These are phyloP conservation scores for Caretta caretta DNA, from an alignment of 2,113 vertebrate genomes.

Conservation along the genomic window DNA sequence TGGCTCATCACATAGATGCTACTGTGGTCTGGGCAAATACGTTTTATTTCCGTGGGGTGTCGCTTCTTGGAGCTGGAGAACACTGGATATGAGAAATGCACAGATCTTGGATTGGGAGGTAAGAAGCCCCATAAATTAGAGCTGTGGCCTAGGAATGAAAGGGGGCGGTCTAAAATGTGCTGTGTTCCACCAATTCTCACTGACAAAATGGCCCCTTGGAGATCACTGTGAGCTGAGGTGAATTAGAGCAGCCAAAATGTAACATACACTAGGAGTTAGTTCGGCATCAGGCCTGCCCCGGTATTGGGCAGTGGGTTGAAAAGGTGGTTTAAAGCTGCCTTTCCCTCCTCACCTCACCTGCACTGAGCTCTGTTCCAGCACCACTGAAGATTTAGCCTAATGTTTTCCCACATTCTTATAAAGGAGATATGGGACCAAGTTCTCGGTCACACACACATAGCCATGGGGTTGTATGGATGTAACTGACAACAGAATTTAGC, in stretches of 20 bases:
- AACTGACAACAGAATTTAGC: background rate
- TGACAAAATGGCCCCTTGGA: background rate
- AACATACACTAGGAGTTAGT: background rate
- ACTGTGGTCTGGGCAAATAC: background rate
- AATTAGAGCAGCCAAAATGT: background rate
- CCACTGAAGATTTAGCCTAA: background rate
- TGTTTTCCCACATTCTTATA: accelerated
- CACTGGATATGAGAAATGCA: background rate
- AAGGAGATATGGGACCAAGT: accelerated
- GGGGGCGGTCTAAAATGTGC: background rate
- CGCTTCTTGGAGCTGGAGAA: background rate
- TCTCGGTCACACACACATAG: accelerated
- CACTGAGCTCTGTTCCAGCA: background rate
- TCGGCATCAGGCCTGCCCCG: background rate
- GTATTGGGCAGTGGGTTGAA: background rate
- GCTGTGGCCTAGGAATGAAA: accelerated
- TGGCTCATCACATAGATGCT: background rate
- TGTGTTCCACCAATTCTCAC: background rate
- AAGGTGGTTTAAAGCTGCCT: background rate
- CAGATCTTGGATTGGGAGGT: background rate
- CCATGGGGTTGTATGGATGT: background rate
- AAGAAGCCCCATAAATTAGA: background rate
- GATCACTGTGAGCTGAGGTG: background rate
- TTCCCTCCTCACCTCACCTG: background rate
- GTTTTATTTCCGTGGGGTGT: background rate